These are phyloP conservation scores for Drosophila eugracilis DNA, from an alignment of 1,140 invertebrate genomes.

Conservation along the genomic window DNA sequence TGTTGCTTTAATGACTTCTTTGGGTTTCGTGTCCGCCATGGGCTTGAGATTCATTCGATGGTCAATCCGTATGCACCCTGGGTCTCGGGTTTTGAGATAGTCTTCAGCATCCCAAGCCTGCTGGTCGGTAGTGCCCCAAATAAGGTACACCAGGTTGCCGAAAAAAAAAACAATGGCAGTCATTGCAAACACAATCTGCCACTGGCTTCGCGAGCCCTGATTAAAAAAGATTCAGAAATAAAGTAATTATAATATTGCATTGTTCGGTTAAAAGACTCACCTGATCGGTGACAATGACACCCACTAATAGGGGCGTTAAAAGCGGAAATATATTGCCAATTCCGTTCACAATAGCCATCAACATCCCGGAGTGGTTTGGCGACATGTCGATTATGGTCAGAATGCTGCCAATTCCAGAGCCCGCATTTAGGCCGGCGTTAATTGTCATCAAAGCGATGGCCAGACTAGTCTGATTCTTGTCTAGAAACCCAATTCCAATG, in stretches of 20 bases:
- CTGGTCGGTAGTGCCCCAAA: conserved; percentile 87
- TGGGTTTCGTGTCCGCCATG: background rate
- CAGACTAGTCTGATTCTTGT: conserved; percentile 65
- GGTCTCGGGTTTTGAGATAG: conserved; percentile 42
- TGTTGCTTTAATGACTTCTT: conserved; percentile 1
- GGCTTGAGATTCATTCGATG: conserved; percentile 11
- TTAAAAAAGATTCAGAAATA: conserved; percentile 11
- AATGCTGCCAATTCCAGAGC: conserved; percentile 89
- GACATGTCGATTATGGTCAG: conserved; percentile 90
- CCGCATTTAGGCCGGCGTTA: conserved; percentile 91
- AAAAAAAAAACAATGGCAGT: conserved; percentile 89
- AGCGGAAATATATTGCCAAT: conserved; percentile 90
- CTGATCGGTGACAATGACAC: conserved; percentile 87
- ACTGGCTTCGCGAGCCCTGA: conserved; percentile 86
- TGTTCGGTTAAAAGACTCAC: no score
- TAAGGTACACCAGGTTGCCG: conserved; percentile 89
- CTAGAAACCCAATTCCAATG: conserved; percentile 87
- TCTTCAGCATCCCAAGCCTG: conserved; percentile 88
- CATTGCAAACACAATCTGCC: conserved; percentile 91
- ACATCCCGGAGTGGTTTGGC: conserved; percentile 90
- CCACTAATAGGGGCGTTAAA: conserved; percentile 88
- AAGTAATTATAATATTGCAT: background rate
- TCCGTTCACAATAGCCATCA: conserved; percentile 90
- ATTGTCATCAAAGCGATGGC: conserved; percentile 88
- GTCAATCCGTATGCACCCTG: conserved; percentile 15